Conservation (phyloP, 2,113 vertebrate genomes). For the Tiliqua scincoides region DNA sequence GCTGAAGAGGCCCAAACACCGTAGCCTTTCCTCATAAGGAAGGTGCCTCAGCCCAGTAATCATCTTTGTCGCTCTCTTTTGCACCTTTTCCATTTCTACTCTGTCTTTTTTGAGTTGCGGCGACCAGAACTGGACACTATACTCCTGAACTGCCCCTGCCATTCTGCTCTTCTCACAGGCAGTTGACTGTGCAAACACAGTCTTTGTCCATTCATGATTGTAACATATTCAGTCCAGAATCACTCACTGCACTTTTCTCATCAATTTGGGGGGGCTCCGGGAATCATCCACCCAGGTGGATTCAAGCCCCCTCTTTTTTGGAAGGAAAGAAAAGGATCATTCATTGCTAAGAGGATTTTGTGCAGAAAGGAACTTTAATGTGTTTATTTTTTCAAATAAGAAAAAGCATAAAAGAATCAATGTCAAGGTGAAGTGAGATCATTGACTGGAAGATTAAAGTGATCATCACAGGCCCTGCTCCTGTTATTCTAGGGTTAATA, state of each 20-base stretch:
- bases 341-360: conserved; percentile 70
- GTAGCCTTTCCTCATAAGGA: too few relatives aligned
- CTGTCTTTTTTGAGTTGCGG: too few relatives aligned
- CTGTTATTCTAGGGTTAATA: conserved; percentile 17
- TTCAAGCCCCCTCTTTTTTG: conserved; percentile 44
- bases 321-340: conserved; percentile 52
- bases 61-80: too few relatives aligned
- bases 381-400: conserved; percentile 47
- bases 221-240: not conserved
- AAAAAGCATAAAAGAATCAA: conserved; percentile 20
- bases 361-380: conserved; percentile 51
- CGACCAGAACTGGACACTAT: too few relatives aligned
- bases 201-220: not conserved
- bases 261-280: not conserved
- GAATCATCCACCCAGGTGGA: conserved; percentile 41
- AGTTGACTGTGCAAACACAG: not conserved
- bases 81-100: too few relatives aligned
- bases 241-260: not conserved
- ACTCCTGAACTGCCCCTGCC: too few relatives aligned
- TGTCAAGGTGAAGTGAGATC: conserved; percentile 43
- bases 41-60: too few relatives aligned
- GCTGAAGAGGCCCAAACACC: too few relatives aligned
- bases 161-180: too few relatives aligned
- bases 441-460: conserved; percentile 65
- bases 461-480: conserved; percentile 44